A percentile compares a stretch with the other conserved stretches of the same genome.
Conservation (phyloP, 2,113 vertebrate genomes). For the Zosterops lateralis region DNA sequence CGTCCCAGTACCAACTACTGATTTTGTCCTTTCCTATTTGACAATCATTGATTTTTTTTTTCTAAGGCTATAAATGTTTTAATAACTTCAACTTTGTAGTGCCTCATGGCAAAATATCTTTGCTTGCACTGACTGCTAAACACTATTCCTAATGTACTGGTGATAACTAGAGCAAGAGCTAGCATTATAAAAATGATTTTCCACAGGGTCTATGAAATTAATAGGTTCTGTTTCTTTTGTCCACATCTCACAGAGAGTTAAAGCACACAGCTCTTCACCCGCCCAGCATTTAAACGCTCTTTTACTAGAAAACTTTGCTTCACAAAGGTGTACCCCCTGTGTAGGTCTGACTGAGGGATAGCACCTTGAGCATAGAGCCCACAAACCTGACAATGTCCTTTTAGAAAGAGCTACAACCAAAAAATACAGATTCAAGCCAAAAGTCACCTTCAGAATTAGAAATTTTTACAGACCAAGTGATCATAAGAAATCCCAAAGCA, state of each 20-base stretch:
- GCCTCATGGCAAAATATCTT: conserved; percentile 58
- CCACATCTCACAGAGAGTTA: not conserved
- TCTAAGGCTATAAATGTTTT: conserved; percentile 60
- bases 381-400: not conserved
- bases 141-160: conserved; percentile 12
- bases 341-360: not conserved
- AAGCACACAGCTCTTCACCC: not conserved
- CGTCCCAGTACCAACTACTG: conserved; percentile 18
- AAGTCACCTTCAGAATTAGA: not conserved
- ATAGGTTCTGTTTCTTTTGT: conserved; percentile 11
- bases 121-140: conserved; percentile 36
- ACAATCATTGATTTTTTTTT: conserved; percentile 51
- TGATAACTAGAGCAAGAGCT: not conserved
- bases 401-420: not conserved
- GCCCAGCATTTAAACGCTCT: not conserved
- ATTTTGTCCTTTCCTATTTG: conserved; percentile 51
- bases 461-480: not conserved
- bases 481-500: conserved; percentile 18
- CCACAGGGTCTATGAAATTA: conserved; percentile 4
- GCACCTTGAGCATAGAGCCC: not conserved
- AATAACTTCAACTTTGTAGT: conserved; percentile 62
- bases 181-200: conserved; percentile 2
- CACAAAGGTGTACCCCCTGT: not conserved
- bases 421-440: conserved; percentile 20
- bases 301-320: not conserved